A percentile compares a stretch with the other conserved stretches of the same genome.
These are phyloP conservation scores for Micropterix aruncella DNA, from an alignment of 2,888 invertebrate species.

Conservation along the genomic window DNA sequence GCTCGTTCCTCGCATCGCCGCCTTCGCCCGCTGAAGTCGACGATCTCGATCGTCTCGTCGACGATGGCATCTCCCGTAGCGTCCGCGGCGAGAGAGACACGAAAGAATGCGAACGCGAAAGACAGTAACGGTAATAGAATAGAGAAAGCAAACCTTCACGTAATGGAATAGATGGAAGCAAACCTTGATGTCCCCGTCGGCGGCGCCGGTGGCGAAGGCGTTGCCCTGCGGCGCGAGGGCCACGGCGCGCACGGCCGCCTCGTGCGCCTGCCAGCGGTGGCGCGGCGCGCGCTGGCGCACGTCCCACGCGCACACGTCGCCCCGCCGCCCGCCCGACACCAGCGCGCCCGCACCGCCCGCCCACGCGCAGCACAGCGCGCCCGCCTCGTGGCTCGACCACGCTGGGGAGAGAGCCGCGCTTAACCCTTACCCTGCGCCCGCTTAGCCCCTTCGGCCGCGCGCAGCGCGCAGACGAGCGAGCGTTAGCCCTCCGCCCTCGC, in stretches of 20 bases:
- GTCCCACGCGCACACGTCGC: slow-evolving; percentile 94
- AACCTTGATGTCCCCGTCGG: slow-evolving; percentile 87
- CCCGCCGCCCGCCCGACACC: slow-evolving; percentile 93
- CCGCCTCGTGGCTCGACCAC: slow-evolving; percentile 89
- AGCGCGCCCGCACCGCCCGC: slow-evolving; percentile 89
- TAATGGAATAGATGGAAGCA: too few relatives aligned
- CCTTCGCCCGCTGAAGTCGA: too few relatives aligned
- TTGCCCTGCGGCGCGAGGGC: slow-evolving; percentile 92
- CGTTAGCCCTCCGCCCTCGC: too few relatives aligned
- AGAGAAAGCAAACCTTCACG: background rate
- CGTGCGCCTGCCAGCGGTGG: slow-evolving; percentile 78
- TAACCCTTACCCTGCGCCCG: slow-evolving; percentile 1
- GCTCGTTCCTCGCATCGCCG: too few relatives aligned
- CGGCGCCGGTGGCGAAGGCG: slow-evolving; percentile 90
- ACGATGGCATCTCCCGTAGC: too few relatives aligned
- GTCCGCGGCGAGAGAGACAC: background rate
- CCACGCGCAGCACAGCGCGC: slow-evolving; percentile 78
- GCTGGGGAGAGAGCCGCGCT: slow-evolving; percentile 50
- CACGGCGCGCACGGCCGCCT: slow-evolving; percentile 87
- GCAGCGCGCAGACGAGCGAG: background rate
- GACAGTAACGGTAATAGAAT: slow-evolving; percentile 4
- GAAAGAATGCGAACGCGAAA: background rate
- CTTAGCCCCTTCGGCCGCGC: background rate
- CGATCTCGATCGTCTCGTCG: too few relatives aligned
- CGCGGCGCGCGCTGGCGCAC: slow-evolving; percentile 78